phyloP scores from a whole-genome alignment of 2,888 invertebrate species.

The Pterostichus madidus region DNA sequence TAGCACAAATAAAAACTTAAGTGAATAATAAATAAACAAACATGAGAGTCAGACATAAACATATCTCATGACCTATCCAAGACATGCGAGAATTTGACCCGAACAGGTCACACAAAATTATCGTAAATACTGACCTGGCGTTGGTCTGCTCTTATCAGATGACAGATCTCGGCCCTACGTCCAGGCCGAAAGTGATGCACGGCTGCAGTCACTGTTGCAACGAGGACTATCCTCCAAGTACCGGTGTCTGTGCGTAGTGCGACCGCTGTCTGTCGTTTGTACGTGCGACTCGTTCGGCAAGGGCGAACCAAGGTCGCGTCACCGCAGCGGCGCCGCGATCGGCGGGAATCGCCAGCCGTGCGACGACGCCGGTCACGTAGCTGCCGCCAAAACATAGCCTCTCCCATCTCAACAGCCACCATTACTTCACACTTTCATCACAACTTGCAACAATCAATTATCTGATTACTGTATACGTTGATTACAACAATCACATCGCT shows the following conservation, averaged over 20 bases:
- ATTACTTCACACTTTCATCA: neutral
- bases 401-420: no score
- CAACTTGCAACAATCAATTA: neutral
- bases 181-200: conserved; percentile 26
- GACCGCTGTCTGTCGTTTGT: conserved; percentile 54
- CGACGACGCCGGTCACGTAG: conserved; percentile 39
- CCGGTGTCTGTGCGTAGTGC: conserved; percentile 39
- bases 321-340: conserved; percentile 77
- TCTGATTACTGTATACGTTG: no score
- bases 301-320: conserved; percentile 76
- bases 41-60: conserved; percentile 18
- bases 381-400: conserved; percentile 32
- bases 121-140: conserved; percentile 60
- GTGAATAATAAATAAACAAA: conserved; percentile 18
- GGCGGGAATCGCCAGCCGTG: conserved; percentile 23
- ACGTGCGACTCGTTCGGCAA: conserved; percentile 73
- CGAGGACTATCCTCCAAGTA: conserved; percentile 6
- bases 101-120: conserved; percentile 41
- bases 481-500: neutral
- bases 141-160: conserved; percentile 34
- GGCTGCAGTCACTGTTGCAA: conserved; percentile 41
- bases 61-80: conserved; percentile 60
- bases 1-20: conserved; percentile 8
- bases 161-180: conserved; percentile 47
- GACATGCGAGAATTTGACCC: conserved; percentile 44